Conservation (phyloP, 2,113 vertebrate species). For the Elephas maximus region DNA sequence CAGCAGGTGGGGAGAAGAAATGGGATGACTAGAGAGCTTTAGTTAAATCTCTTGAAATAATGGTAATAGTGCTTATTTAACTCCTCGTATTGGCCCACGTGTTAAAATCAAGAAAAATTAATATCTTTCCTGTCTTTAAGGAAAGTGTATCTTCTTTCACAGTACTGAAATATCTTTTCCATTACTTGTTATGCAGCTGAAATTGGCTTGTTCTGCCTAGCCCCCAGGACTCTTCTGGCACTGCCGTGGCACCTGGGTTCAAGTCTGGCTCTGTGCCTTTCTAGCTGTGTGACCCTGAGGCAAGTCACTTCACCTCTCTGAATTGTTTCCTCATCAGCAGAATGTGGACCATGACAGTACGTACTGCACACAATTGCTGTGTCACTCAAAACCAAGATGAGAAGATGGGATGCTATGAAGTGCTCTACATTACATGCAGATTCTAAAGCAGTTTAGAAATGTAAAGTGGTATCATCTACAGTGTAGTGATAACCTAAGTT, state of each 20-base stretch:
- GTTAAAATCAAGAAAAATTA: conserved; percentile 18
- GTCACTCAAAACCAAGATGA: conserved; percentile 40
- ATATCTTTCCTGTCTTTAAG: conserved; percentile 16
- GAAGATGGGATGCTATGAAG: background rate
- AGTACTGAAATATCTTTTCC: background rate
- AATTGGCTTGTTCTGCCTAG: background rate
- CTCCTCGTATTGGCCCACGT: background rate
- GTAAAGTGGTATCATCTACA: background rate
- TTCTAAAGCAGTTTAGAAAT: background rate
- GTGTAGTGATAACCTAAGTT: background rate
- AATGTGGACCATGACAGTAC: background rate
- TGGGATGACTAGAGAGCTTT: background rate
- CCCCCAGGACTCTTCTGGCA: background rate
- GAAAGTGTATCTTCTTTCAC: conserved; percentile 40
- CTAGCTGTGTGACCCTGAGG: background rate
- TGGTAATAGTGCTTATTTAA: background rate
- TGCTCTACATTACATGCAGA: background rate
- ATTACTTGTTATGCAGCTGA: background rate
- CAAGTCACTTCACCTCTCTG: background rate
- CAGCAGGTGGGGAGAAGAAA: background rate
- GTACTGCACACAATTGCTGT: background rate
- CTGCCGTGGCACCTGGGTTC: background rate
- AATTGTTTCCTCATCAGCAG: background rate
- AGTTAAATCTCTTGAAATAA: background rate
- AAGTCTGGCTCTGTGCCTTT: conserved; percentile 42